phyloP scores from a whole-genome alignment of 1,140 invertebrate species.

The Oncopeltus fasciatus region DNA sequence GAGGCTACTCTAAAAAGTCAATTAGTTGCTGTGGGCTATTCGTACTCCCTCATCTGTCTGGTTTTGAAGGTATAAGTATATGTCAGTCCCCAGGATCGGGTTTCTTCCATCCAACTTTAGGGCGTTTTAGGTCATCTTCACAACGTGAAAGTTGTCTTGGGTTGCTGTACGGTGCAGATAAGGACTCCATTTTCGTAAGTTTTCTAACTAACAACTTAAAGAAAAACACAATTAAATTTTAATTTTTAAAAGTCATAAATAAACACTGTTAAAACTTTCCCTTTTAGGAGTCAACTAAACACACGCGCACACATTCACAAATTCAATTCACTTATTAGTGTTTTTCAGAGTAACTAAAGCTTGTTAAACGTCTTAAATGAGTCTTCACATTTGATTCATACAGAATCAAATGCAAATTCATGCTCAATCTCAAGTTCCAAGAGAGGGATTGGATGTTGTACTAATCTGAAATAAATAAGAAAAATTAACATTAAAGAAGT shows the following conservation, averaged over 20 bases:
- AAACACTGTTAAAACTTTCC: not conserved
- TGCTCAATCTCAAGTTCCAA: no score
- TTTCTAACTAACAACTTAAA: not conserved
- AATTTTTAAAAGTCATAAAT: not conserved
- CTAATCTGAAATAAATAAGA: no score
- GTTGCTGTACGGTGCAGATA: conserved; percentile 2
- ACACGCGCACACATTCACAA: no score
- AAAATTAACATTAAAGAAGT: no score
- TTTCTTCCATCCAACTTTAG: conserved; percentile 27
- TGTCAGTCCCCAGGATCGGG: conserved; percentile 28
- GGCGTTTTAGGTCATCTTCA: conserved; percentile 25
- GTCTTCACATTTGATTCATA: not conserved
- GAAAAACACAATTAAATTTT: not conserved
- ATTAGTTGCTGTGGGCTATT: not conserved
- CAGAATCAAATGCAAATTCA: not conserved
- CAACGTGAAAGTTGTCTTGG: conserved; percentile 11
- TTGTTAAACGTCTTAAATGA: not conserved
- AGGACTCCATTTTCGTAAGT: not conserved
- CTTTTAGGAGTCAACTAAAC: no score
- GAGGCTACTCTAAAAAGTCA: not conserved
- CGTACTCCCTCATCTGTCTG: conserved; percentile 17
- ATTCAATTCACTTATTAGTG: conserved; percentile 4
- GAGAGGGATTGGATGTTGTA: no score
- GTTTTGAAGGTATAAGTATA: conserved; percentile 19
- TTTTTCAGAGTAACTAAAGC: not conserved